These are phyloP conservation scores for Galerucella calmariensis DNA, from an alignment of 2,888 invertebrate genomes.

Conservation along the genomic window DNA sequence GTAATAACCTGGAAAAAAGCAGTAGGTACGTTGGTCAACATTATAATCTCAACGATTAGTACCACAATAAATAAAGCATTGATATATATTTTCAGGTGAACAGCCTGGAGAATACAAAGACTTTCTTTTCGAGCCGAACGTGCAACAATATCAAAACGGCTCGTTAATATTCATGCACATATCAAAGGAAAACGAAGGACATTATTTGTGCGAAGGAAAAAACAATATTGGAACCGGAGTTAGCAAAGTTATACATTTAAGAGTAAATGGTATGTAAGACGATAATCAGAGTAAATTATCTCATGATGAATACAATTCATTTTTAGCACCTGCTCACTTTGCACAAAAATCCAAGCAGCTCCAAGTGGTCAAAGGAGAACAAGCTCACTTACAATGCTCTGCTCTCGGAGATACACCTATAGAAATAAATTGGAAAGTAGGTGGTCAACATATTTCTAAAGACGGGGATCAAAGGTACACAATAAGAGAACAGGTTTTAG, in stretches of 20 bases:
- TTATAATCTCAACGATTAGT: no score
- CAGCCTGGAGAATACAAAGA: constrained; percentile 84
- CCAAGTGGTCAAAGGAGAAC: constrained; percentile 84
- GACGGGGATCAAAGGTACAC: constrained; percentile 78
- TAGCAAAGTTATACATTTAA: constrained; percentile 90
- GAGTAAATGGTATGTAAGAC: constrained; percentile 82
- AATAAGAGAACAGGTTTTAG: constrained; percentile 80
- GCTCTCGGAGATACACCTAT: constrained; percentile 89
- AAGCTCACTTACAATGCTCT: constrained; percentile 86
- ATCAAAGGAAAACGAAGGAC: constrained; percentile 88
- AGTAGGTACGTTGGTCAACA: constrained; percentile 71
- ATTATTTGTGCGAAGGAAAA: constrained; percentile 92
- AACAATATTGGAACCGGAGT: constrained; percentile 92
- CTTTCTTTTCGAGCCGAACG: constrained; percentile 82
- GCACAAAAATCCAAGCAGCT: constrained; percentile 85
- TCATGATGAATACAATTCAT: not conserved
- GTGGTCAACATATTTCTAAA: constrained; percentile 79
- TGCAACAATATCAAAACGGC: constrained; percentile 83
- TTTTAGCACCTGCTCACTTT: constrained; percentile 84
- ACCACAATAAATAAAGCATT: no score
- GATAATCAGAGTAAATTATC: not conserved
- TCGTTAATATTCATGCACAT: constrained; percentile 85
- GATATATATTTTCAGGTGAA: constrained; percentile 65
- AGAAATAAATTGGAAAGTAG: constrained; percentile 85
- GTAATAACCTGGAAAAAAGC: constrained; percentile 90